These are phyloP conservation scores for Wiebesia pumilae DNA, from an alignment of 1,140 invertebrate species.

Conservation along the genomic window DNA sequence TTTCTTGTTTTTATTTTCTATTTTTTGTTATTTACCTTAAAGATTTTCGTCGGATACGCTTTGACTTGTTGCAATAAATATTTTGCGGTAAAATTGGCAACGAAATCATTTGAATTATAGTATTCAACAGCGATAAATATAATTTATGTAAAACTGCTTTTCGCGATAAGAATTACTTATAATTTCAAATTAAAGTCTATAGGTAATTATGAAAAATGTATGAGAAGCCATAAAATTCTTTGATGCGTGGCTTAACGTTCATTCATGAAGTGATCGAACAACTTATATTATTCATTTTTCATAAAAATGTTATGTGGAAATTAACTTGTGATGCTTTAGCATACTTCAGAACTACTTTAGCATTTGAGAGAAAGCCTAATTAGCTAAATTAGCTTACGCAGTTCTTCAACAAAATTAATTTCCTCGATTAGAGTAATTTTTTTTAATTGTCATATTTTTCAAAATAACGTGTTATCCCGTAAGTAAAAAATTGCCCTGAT, in stretches of 20 bases:
- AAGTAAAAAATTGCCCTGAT: too few relatives aligned
- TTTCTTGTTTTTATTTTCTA: not conserved
- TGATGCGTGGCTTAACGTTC: not conserved
- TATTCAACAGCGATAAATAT: not conserved
- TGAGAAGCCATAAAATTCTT: not conserved
- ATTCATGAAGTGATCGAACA: not conserved
- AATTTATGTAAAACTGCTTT: not conserved
- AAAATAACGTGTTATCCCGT: not conserved
- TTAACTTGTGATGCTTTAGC: not conserved
- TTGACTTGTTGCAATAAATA: not conserved
- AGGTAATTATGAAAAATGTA: not conserved
- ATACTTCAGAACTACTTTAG: not conserved
- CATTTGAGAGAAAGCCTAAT: not conserved
- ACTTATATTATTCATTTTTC: not conserved
- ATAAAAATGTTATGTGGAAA: not conserved
- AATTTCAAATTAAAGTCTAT: not conserved
- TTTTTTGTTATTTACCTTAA: not conserved
- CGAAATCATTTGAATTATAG: not conserved
- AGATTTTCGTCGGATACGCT: not conserved
- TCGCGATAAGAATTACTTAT: not conserved
- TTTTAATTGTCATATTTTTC: not conserved
- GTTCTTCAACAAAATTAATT: not conserved
- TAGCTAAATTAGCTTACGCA: not conserved
- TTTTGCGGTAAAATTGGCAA: not conserved
- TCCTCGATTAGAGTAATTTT: not conserved